Percentiles rank a stretch among this genome's conserved stretches.
Conservation (phyloP, 2,113 vertebrate genomes). For the Corvus moneduloides region DNA sequence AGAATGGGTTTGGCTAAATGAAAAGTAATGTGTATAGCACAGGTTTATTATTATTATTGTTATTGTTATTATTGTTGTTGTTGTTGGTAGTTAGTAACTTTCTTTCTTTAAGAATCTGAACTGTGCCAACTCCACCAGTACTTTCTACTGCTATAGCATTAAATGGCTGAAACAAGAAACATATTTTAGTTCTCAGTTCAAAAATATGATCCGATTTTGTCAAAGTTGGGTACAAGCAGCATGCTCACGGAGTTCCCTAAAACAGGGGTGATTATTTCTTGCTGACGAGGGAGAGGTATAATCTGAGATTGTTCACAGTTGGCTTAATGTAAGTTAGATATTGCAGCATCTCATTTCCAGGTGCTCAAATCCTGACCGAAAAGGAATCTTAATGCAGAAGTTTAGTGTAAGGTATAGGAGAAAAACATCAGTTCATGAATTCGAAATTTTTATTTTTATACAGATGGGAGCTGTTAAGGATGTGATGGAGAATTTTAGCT, state of each 20-base stretch:
- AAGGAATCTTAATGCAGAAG: not conserved
- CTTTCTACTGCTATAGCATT: not conserved
- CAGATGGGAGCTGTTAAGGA: not conserved
- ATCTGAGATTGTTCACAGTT: not conserved
- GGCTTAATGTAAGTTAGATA: not conserved
- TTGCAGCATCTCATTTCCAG: not conserved
- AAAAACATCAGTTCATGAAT: not conserved
- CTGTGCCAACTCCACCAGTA: not conserved
- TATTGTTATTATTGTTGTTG: no score
- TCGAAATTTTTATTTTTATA: not conserved
- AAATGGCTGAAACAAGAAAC: not conserved
- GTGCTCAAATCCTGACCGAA: not conserved
- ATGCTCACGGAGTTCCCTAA: rapidly evolving
- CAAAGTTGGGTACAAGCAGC: not conserved
- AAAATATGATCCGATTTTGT: not conserved
- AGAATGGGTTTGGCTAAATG: not conserved
- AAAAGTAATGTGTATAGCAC: not conserved
- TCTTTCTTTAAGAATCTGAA: not conserved
- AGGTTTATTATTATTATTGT: not conserved
- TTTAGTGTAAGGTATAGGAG: not conserved
- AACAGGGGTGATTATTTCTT: not conserved
- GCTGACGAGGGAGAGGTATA: not conserved
- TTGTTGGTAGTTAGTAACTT: not conserved
- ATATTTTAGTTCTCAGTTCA: not conserved
- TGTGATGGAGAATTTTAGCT: not conserved